phyloP scores from a whole-genome alignment of 2,797 vertebrate genomes.

The Moxostoma hubbsi region DNA sequence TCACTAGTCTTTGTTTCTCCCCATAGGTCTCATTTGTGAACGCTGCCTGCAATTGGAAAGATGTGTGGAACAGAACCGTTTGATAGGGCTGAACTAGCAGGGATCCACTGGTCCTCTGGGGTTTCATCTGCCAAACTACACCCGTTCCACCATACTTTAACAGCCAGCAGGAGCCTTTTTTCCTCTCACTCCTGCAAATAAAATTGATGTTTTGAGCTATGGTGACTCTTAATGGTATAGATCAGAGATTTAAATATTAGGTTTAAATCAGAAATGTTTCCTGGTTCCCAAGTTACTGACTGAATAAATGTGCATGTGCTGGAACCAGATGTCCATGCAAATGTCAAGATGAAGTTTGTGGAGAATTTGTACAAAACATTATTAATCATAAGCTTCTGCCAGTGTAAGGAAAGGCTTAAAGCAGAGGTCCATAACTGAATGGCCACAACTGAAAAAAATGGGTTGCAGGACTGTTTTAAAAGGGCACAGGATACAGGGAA shows the following conservation, averaged over 20 bases:
- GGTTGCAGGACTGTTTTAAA: too few relatives aligned
- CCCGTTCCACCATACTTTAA: slow-evolving; percentile 7
- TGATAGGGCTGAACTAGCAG: slow-evolving; percentile 59
- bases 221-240: slow-evolving; percentile 23
- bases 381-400: background rate
- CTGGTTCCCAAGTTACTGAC: background rate
- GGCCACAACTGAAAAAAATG: too few relatives aligned
- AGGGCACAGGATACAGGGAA: too few relatives aligned
- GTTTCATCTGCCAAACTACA: slow-evolving; percentile 44
- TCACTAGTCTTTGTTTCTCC: slow-evolving; percentile 58
- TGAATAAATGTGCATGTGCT: slow-evolving; percentile 8
- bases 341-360: background rate
- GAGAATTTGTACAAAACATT: background rate
- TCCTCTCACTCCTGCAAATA: slow-evolving; percentile 2
- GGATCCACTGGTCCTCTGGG: slow-evolving; percentile 67
- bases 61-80: slow-evolving; percentile 67
- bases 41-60: slow-evolving; percentile 62
- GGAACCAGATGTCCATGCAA: slow-evolving; percentile 10
- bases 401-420: background rate
- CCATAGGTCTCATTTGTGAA: slow-evolving; percentile 78
- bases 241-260: background rate
- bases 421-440: too few relatives aligned
- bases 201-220: slow-evolving; percentile 20
- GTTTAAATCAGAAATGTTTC: background rate
- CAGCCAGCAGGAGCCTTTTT: slow-evolving; percentile 8